A percentile compares a stretch with the other conserved stretches of the same genome.
These are phyloP conservation scores for Xiphophorus hellerii DNA, from an alignment of 2,113 vertebrate genomes.

Conservation along the genomic window DNA sequence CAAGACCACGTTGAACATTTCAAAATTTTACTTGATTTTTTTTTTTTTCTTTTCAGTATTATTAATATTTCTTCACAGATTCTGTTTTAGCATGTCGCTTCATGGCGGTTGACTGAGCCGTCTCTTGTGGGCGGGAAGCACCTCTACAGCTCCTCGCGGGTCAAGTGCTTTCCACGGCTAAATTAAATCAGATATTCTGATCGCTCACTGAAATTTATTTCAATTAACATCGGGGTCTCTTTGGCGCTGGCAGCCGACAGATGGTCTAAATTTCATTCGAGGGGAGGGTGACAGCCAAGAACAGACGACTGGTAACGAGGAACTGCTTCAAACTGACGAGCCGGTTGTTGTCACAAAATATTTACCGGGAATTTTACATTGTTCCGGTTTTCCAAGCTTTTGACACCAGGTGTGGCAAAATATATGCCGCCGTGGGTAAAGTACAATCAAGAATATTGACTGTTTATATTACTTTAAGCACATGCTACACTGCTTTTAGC, in stretches of 20 bases:
- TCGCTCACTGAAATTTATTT: slow-evolving; percentile 61
- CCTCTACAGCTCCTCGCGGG: not conserved
- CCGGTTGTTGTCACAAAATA: not conserved
- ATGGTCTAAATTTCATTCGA: slow-evolving; percentile 5
- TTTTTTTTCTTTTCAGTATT: slow-evolving; percentile 2
- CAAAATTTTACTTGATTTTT: slow-evolving; percentile 4
- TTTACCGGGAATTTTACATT: not conserved
- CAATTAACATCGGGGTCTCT: slow-evolving; percentile 43
- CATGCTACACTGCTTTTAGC: no score
- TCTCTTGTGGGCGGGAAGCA: slow-evolving; percentile 15
- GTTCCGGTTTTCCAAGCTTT: not conserved
- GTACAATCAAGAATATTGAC: no score
- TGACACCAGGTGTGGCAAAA: no score
- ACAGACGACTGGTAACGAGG: not conserved
- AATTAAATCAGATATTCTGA: slow-evolving; percentile 60
- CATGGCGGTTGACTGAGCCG: slow-evolving; percentile 19
- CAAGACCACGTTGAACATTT: not conserved
- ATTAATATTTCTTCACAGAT: not conserved
- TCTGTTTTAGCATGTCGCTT: no score
- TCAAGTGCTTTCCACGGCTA: slow-evolving; percentile 41
- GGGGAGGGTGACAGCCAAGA: not conserved
- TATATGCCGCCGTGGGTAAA: no score
- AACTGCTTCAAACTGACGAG: not conserved
- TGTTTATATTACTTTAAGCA: no score
- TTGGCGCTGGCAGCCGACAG: not conserved